Evolutionary conservation across 53 echinoderm and acorn worm species (phyloP).

Genomic region (Hippasteria phrygiana): DNA sequence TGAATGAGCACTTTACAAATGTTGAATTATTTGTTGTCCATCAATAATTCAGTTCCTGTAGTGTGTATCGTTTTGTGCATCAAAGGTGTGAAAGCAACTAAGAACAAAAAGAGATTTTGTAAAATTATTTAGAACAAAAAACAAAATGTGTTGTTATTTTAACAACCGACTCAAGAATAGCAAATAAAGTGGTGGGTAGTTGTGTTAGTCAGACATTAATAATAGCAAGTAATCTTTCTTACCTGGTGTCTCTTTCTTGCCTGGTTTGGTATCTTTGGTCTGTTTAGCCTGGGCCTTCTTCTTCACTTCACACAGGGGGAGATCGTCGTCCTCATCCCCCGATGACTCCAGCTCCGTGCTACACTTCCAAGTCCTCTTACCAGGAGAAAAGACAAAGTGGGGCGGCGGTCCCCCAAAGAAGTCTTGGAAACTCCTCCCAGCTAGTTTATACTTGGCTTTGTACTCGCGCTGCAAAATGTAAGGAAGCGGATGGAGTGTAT

Average conservation of each 20-base stretch:
- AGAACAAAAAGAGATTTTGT: no score
- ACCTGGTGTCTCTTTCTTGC: constrained; percentile 14
- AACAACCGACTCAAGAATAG: no score
- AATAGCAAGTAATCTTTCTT: not conserved
- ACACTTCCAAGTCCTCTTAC: constrained; percentile 77
- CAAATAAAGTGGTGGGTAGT: no score
- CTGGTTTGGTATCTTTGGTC: constrained; percentile 8
- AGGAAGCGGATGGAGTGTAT: not conserved
- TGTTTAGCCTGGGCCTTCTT: constrained; percentile 75
- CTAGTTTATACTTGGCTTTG: constrained; percentile 72
- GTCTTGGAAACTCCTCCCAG: constrained; percentile 70
- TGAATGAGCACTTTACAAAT: no score
- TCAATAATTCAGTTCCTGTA: no score
- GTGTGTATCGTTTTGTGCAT: no score
- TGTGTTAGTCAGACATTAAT: not conserved
- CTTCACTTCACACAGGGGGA: constrained; percentile 86
- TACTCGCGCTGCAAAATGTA: constrained; percentile 74
- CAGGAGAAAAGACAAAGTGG: constrained; percentile 79
- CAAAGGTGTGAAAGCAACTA: no score
- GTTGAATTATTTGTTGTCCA: no score
- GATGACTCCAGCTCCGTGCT: constrained; percentile 48
- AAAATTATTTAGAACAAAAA: no score
- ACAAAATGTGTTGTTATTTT: no score
- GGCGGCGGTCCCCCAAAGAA: constrained; percentile 88
- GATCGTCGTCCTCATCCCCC: constrained; percentile 81